Base-by-base conservation (phyloP, 2,797 vertebrate species). In the Falco rusticolus region DNA sequence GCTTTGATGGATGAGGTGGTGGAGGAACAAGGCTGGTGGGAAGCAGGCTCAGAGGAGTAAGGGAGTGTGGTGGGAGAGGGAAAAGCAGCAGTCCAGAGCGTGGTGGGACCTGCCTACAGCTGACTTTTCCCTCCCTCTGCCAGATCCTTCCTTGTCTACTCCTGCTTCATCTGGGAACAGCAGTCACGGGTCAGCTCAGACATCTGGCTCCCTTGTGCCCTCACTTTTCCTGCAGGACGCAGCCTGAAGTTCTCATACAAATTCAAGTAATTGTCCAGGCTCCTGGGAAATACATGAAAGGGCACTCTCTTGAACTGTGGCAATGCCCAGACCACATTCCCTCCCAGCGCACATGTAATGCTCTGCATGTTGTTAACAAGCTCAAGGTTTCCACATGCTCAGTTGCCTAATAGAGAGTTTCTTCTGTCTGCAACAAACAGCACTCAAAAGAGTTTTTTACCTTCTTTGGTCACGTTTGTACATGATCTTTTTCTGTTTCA, bases 201-300 rank as follows among this genome's bases (percentile, higher is more conserved):
- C 76, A 70, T 65, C 54, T 86, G 86, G 66, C 53, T 93, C 54
- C 14, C 68, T 77, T n/a, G 69, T 92, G 76, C 83, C 68, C 39
- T 86, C 63, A 80, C 75, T 71, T 94, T 85, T 92, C 59, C 90
- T 94, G 64, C 59, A 94, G 89, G 47, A 85, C 14, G 0, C 60
- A 63, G 72, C 28, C 83, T 72, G 28, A 82, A 69, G 47, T 82
- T 91, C 60, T 94, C 84, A 72, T 51, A 87, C 57, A 81, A 77
- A 90, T 69, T 50, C 19, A 41, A 78, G 59, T 69, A 84, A 71
- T 68, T 75, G 54, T 54, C 75, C 63, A 87, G 71, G 59, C 54
- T 76, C 71, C 90, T 90, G 90, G 71, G 90, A 94, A 95, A 88
- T 61, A 83, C 43, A 83, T 70, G 43, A 83, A 87, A 94, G 34